Conservation (phyloP, 2,888 invertebrate genomes). For the Dromius quadrimaculatus region DNA sequence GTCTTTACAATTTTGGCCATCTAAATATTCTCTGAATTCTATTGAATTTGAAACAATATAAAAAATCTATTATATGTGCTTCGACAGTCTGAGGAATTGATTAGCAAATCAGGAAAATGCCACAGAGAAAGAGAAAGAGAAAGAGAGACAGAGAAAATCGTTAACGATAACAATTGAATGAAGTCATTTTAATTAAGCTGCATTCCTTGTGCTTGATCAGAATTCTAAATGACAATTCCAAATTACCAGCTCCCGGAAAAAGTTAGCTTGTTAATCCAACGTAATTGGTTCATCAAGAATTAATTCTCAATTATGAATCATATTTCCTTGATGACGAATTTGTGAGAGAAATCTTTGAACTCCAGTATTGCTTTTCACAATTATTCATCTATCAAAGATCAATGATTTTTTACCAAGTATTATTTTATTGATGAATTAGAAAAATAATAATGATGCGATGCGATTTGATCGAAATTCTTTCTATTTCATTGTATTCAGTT, state of each 20-base stretch:
- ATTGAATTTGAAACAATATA: slow-evolving; percentile 26
- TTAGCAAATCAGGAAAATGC: slow-evolving; percentile 5
- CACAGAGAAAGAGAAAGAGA: not conserved
- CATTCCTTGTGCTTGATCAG: slow-evolving; percentile 18
- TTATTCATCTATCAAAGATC: too few species aligned
- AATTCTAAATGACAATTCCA: slow-evolving; percentile 25
- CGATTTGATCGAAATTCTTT: too few species aligned
- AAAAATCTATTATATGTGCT: slow-evolving; percentile 3
- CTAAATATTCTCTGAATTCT: slow-evolving; percentile 23
- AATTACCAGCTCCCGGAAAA: slow-evolving; percentile 19
- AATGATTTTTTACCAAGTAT: too few species aligned
- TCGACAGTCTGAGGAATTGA: slow-evolving; percentile 16
- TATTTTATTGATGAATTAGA: too few species aligned
- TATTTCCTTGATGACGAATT: not conserved
- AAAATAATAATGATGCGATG: too few species aligned
- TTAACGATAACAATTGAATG: slow-evolving; percentile 12
- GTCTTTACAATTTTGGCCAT: slow-evolving; percentile 11
- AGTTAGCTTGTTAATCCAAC: slow-evolving; percentile 21
- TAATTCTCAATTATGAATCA: slow-evolving; percentile 28
- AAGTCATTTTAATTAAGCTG: slow-evolving; percentile 31
- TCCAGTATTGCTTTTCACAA: too few species aligned
- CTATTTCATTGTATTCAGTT: too few species aligned
- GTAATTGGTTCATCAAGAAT: slow-evolving; percentile 1
- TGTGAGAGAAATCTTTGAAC: not conserved
- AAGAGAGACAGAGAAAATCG: slow-evolving; percentile 3